These are phyloP conservation scores for Nycteola revayana DNA, from an alignment of 2,888 invertebrate genomes.

Conservation along the genomic window DNA sequence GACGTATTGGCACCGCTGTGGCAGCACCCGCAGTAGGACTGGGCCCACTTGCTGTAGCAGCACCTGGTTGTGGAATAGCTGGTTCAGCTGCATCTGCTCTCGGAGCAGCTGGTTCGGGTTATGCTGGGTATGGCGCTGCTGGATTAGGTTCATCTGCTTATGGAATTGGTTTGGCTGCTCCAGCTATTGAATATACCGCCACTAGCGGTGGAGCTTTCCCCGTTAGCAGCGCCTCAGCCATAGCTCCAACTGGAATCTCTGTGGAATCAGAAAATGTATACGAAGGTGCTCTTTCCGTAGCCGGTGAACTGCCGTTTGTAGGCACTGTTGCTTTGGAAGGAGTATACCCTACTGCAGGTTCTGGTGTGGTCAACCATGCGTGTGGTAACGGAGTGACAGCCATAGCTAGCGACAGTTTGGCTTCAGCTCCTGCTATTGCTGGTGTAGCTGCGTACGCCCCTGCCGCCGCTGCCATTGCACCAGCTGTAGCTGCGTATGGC, in stretches of 20 bases:
- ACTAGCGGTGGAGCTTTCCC: conserved; percentile 12
- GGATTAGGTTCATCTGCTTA: neutral
- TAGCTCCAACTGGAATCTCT: conserved; percentile 5
- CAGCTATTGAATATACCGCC: conserved; percentile 1
- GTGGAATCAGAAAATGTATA: conserved; percentile 19
- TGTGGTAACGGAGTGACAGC: conserved; percentile 42
- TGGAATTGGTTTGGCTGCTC: neutral
- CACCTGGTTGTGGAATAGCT: too few relatives aligned
- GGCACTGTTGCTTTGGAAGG: conserved; percentile 48
- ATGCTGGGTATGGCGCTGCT: neutral
- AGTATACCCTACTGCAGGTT: conserved; percentile 44
- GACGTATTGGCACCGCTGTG: too few relatives aligned
- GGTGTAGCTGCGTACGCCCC: conserved; percentile 5
- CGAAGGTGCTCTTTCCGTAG: conserved; percentile 15
- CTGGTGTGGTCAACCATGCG: conserved; percentile 42
- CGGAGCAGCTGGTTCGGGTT: too few relatives aligned
- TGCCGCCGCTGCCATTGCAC: conserved; percentile 4
- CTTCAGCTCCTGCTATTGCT: conserved; percentile 8
- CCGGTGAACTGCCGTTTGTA: conserved; percentile 22
- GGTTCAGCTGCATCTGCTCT: too few relatives aligned
- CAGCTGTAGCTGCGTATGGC: too few relatives aligned
- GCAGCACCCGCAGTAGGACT: too few relatives aligned
- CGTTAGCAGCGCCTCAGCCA: conserved; percentile 9
- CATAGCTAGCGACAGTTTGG: conserved; percentile 26
- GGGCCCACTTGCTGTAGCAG: too few relatives aligned